Conservation (phyloP, 2,888 invertebrate species). For the Nomada ferruginata region DNA sequence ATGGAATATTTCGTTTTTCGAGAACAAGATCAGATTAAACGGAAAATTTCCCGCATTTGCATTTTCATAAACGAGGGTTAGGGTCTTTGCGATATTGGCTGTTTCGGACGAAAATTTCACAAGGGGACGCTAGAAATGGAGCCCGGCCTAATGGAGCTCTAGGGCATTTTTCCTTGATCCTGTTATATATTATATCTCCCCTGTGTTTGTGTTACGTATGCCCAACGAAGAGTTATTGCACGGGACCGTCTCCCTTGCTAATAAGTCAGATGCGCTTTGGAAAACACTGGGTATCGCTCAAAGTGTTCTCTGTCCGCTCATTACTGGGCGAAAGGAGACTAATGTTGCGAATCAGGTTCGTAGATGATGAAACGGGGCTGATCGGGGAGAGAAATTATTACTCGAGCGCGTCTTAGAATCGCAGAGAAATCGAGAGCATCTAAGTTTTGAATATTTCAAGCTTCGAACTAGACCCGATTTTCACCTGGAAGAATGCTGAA, state of each 20-base stretch:
- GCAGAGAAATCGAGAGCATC: background rate
- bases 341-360: background rate
- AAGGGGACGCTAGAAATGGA: constrained; percentile 16
- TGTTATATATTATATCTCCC: background rate
- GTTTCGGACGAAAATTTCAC: constrained; percentile 8
- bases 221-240: constrained; percentile 2
- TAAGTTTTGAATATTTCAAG: background rate
- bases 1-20: too few species aligned
- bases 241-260: background rate
- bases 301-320: background rate
- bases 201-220: background rate
- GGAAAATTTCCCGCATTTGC: too few species aligned
- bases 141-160: constrained; percentile 61
- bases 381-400: background rate
- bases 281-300: background rate
- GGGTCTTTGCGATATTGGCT: too few species aligned
- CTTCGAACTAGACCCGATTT: background rate
- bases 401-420: background rate
- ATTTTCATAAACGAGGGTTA: too few species aligned
- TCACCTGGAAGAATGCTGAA: background rate
- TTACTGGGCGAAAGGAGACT: background rate
- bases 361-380: background rate
- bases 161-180: constrained; percentile 28
- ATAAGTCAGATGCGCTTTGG: constrained; percentile 1
- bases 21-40: too few species aligned